Percentiles rank a stretch among this genome's conserved stretches.
Evolutionary conservation across 2,797 vertebrate genomes (phyloP).

Genomic region (Arctocebus calabarensis): DNA sequence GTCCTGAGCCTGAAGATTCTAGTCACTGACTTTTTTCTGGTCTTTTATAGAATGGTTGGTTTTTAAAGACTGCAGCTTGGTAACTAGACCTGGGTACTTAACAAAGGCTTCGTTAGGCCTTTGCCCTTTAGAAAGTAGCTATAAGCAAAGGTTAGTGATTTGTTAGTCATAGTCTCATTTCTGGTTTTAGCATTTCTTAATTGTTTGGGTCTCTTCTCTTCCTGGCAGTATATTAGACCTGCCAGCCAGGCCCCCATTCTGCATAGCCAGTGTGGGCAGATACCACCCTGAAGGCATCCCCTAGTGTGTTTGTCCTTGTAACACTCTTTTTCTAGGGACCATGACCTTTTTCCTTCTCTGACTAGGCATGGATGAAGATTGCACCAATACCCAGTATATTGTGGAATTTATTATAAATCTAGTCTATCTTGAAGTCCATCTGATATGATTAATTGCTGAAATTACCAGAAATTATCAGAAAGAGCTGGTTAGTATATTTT

Average conservation of each 20-base stretch:
- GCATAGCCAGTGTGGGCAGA: not conserved
- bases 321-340: conserved; percentile 34
- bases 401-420: conserved; percentile 1
- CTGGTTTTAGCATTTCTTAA: not conserved
- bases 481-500: not conserved
- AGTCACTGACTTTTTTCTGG: not conserved
- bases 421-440: not conserved
- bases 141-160: not conserved
- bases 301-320: not conserved
- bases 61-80: not conserved
- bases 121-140: not conserved
- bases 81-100: not conserved
- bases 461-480: not conserved
- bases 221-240: conserved; percentile 17
- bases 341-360: not conserved
- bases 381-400: not conserved
- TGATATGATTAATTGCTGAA: not conserved
- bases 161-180: not conserved
- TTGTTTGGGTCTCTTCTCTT: conserved; percentile 6
- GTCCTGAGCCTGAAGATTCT: conserved; percentile 22
- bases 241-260: not conserved
- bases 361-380: not conserved
- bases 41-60: not conserved
- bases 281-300: not conserved
- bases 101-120: not conserved